Percentiles rank a stretch among this genome's conserved stretches.
Conservation (phyloP, 2,797 vertebrate species). For the Enteromius fasciolatus region DNA sequence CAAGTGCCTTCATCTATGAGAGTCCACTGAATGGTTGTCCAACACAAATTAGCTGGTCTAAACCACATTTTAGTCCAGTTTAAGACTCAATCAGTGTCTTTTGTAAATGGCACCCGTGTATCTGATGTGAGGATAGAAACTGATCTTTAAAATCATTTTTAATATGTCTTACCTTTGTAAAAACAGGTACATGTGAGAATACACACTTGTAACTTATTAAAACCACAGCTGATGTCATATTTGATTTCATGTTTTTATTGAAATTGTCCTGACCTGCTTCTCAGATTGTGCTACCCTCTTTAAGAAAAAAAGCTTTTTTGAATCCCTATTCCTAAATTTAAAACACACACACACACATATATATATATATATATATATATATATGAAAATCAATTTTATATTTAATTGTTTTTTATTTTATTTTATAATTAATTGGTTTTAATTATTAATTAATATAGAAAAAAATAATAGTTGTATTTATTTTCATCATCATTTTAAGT, state of each 20-base stretch:
- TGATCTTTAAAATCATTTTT: constrained; percentile 59
- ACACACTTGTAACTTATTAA: constrained; percentile 84
- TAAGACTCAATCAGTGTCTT: constrained; percentile 6
- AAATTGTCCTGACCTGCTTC: background rate
- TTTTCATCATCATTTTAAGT: too few relatives aligned
- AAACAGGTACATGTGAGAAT: constrained; percentile 75
- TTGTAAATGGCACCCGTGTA: constrained; percentile 45
- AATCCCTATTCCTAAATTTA: background rate
- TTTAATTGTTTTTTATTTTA: too few relatives aligned
- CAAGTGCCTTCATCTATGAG: constrained; percentile 66
- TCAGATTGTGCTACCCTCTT: background rate
- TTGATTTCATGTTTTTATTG: constrained; percentile 15
- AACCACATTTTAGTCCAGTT: constrained; percentile 12
- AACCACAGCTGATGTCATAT: constrained; percentile 68
- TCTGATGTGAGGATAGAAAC: constrained; percentile 50
- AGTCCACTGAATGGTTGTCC: constrained; percentile 20
- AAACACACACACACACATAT: background rate
- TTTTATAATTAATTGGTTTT: too few relatives aligned
- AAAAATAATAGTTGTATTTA: too few relatives aligned
- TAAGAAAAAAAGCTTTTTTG: background rate
- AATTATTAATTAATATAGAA: too few relatives aligned
- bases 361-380: too few relatives aligned
- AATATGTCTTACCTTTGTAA: constrained; percentile 68
- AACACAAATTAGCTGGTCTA: constrained; percentile 46
- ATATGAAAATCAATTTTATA: too few relatives aligned